Conservation (phyloP, 1,140 invertebrate species). For the Penaeus vannamei region DNA sequence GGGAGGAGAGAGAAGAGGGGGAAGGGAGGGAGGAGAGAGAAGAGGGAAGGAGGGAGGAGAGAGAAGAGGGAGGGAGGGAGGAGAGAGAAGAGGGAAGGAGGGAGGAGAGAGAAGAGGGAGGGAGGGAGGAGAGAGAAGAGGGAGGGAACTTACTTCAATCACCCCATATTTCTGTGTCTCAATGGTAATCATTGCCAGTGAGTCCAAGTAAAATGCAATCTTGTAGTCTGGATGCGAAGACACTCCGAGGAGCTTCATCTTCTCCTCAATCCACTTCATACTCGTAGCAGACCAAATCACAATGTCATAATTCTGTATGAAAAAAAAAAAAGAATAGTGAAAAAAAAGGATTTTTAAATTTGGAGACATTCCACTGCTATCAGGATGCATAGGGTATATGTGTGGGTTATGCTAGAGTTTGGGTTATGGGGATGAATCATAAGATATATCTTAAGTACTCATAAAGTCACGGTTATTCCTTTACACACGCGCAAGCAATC, state of each 20-base stretch:
- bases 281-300: conserved; percentile 89
- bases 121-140: not conserved
- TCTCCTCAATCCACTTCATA: conserved; percentile 99
- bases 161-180: conserved; percentile 91
- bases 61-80: no score
- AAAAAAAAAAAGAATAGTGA: not conserved
- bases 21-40: no score
- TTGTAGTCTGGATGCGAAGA: conserved; percentile 88
- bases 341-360: no score
- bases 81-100: no score
- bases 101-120: not conserved
- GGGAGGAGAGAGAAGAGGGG: no score
- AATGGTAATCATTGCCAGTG: conserved; percentile 94
- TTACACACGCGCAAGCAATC: no score
- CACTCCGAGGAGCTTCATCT: conserved; percentile 94
- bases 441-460: no score
- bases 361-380: not conserved
- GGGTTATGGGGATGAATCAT: no score
- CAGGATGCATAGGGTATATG: not conserved
- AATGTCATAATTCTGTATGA: conserved; percentile 76
- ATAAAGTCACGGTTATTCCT: no score
- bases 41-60: no score
- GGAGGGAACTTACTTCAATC: conserved; percentile 79
- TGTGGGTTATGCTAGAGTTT: no score
- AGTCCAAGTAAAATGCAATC: conserved; percentile 93